Conservation (phyloP, 2,113 vertebrate genomes). For the Eretmochelys imbricata region DNA sequence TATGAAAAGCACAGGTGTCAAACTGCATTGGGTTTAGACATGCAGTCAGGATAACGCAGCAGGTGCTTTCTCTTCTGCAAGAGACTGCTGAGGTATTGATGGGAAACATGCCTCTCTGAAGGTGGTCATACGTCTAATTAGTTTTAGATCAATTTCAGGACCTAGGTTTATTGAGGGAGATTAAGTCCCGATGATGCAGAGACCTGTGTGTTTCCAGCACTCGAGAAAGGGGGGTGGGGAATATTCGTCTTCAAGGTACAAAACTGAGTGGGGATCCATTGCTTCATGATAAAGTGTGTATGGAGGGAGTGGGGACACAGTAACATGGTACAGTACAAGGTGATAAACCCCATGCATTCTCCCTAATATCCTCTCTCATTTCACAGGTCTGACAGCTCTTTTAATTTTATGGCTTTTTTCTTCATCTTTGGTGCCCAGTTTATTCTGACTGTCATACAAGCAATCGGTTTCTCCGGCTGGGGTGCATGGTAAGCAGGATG, state of each 20-base stretch:
- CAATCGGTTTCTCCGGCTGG: constrained; percentile 88
- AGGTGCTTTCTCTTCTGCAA: background rate
- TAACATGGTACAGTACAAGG: accelerated
- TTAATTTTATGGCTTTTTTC: constrained; percentile 98
- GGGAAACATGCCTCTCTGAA: background rate
- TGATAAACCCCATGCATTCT: background rate
- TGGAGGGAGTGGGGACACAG: accelerated
- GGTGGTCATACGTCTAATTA: background rate
- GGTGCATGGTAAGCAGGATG: constrained; percentile 89
- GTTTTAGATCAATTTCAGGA: background rate
- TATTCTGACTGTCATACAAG: constrained; percentile 86
- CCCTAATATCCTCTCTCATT: background rate
- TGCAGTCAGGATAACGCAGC: background rate
- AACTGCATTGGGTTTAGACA: background rate
- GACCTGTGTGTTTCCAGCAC: background rate
- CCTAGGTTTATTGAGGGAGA: background rate
- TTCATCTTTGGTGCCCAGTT: constrained; percentile 93
- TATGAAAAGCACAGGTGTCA: background rate
- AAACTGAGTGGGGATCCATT: background rate
- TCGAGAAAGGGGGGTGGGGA: background rate
- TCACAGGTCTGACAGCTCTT: constrained; percentile 92
- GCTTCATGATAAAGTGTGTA: accelerated
- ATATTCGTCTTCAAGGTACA: background rate
- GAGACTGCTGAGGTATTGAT: background rate
- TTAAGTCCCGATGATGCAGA: background rate